Conservation (phyloP, 2,888 invertebrate genomes). For the Hipparchia sbordonii region DNA sequence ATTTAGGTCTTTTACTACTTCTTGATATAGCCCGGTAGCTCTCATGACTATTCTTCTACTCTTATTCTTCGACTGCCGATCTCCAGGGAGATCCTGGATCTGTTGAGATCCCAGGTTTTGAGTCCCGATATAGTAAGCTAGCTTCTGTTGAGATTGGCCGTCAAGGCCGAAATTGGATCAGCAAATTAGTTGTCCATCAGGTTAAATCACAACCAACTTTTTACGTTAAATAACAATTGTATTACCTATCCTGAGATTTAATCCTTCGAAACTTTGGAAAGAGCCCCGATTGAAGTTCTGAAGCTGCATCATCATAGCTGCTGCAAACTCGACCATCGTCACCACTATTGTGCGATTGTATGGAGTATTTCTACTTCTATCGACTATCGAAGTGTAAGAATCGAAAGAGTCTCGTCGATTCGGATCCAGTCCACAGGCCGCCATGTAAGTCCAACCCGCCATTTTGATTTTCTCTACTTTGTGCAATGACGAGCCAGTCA, state of each 20-base stretch:
- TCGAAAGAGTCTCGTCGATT: slow-evolving; percentile 84
- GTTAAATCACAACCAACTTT: background rate
- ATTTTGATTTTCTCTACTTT: slow-evolving; percentile 98
- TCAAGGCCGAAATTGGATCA: too few species aligned
- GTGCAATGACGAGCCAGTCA: slow-evolving; percentile 82
- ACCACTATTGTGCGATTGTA: slow-evolving; percentile 71
- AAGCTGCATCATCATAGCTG: slow-evolving; percentile 78
- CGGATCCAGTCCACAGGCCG: slow-evolving; percentile 94
- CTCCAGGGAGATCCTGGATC: too few species aligned
- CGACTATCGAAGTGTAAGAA: slow-evolving; percentile 54
- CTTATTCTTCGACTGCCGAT: too few species aligned
- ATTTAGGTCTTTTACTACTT: too few species aligned
- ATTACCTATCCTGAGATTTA: slow-evolving; percentile 88
- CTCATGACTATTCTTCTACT: too few species aligned
- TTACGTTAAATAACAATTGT: background rate
- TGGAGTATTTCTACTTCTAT: slow-evolving; percentile 59
- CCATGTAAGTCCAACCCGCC: slow-evolving; percentile 98
- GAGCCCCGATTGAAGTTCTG: slow-evolving; percentile 83
- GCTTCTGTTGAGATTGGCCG: too few species aligned
- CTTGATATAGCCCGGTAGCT: too few species aligned
- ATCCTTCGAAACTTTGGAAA: slow-evolving; percentile 83
- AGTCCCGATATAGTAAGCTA: too few species aligned
- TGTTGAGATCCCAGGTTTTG: too few species aligned
- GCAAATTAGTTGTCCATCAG: background rate
- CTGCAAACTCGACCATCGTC: slow-evolving; percentile 78